Evolutionary conservation across 92 coral and sea anemone genomes (phyloP).

Genomic region (Epizoanthus stellaris): DNA sequence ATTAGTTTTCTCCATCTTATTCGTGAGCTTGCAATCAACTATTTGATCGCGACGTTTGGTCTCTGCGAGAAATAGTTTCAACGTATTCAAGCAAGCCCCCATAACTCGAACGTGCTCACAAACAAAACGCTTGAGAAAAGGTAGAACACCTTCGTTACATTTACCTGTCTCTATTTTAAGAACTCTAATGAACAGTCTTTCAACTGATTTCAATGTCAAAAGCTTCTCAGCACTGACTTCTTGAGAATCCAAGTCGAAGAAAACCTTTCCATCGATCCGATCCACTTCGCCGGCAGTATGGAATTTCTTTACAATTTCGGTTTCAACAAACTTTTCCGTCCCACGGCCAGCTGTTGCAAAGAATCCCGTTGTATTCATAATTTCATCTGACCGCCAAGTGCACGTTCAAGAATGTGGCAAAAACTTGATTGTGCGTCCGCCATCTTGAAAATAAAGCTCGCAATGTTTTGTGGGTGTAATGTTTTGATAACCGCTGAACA

Average conservation of each 20-base stretch:
- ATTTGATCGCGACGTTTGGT: background rate
- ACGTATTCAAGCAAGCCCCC: background rate
- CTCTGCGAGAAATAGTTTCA: constrained; percentile 11
- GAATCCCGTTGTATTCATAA: constrained; percentile 6
- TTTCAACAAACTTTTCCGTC: constrained; percentile 37
- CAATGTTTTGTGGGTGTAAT: constrained; percentile 8
- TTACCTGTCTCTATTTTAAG: constrained; percentile 10
- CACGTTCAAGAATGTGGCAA: too few species aligned
- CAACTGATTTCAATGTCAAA: constrained; percentile 23
- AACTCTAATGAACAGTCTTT: constrained; percentile 35
- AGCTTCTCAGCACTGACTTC: constrained; percentile 13
- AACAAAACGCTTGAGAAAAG: constrained; percentile 15
- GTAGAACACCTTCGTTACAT: constrained; percentile 5
- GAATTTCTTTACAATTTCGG: constrained; percentile 23
- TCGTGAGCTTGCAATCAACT: background rate
- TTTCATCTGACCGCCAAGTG: background rate
- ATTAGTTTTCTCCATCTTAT: background rate
- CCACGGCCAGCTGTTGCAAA: constrained; percentile 44
- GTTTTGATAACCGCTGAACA: constrained; percentile 20
- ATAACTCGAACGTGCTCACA: background rate
- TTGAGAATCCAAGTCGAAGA: constrained; percentile 15
- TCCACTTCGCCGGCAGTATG: constrained; percentile 13
- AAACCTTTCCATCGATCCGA: constrained; percentile 38
- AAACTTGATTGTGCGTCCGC: constrained; percentile 8
- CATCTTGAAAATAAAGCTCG: constrained; percentile 18